Percentiles rank a stretch among this genome's conserved stretches.
These are phyloP conservation scores for Propithecus coquereli DNA, from an alignment of 2,113 vertebrate species.

Conservation along the genomic window DNA sequence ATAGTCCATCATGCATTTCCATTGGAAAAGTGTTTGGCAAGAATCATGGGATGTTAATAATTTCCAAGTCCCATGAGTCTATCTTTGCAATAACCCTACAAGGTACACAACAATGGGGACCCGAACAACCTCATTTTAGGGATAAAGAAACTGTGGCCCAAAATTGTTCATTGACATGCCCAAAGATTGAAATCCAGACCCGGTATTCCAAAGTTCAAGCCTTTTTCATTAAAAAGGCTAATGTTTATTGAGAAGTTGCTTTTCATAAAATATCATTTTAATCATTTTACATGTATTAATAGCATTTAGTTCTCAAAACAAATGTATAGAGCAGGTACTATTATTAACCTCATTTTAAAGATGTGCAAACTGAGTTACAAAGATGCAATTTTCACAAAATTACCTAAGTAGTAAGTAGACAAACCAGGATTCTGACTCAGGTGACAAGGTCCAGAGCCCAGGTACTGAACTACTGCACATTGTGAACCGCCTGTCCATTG, in stretches of 20 bases:
- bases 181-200: background rate
- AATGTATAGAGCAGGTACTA: background rate
- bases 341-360: background rate
- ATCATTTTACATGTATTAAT: background rate
- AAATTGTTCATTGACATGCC: background rate
- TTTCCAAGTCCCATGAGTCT: background rate
- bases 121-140: background rate
- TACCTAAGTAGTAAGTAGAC: background rate
- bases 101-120: background rate
- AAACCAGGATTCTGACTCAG: background rate
- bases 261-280: background rate
- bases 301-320: background rate
- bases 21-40: background rate
- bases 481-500: too few species aligned
- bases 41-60: background rate
- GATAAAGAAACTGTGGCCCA: background rate
- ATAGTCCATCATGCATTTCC: background rate
- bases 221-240: background rate
- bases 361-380: background rate
- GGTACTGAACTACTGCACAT: background rate
- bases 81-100: background rate
- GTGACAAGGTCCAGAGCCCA: background rate
- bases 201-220: background rate
- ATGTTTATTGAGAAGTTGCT: background rate
- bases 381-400: background rate